These are phyloP conservation scores for Drosophila diplacantha DNA, from an alignment of 2,888 invertebrate genomes.

Conservation along the genomic window DNA sequence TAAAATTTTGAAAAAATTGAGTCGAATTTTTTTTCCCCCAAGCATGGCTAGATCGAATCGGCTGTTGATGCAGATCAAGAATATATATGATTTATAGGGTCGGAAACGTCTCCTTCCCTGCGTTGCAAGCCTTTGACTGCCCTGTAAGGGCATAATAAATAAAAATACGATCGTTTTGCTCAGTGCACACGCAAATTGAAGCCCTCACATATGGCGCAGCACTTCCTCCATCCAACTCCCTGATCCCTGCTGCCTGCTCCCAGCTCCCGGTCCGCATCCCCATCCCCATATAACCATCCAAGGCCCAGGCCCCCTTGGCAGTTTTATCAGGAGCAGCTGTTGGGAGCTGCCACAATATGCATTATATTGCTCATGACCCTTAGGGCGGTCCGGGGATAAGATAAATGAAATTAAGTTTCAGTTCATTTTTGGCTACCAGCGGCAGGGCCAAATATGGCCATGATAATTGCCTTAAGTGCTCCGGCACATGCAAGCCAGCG, in stretches of 20 bases:
- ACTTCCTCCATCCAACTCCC: constrained; percentile 14
- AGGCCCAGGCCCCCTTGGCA: constrained; percentile 10
- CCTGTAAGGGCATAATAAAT: too few species aligned
- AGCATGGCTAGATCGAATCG: too few species aligned
- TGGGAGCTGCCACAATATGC: constrained; percentile 35
- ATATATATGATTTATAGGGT: too few species aligned
- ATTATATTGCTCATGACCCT: constrained; percentile 56
- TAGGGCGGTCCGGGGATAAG: constrained; percentile 57
- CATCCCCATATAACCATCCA: constrained; percentile 4
- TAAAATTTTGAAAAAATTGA: too few species aligned
- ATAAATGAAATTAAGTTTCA: constrained; percentile 66
- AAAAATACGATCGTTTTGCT: not conserved
- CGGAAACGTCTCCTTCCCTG: too few species aligned
- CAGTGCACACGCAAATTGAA: constrained; percentile 31
- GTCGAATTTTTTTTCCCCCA: too few species aligned
- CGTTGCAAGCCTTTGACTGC: too few species aligned
- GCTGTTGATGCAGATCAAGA: too few species aligned
- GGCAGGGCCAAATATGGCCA: constrained; percentile 37
- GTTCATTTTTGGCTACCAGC: constrained; percentile 42
- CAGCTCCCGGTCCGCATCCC: not conserved
- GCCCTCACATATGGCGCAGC: constrained; percentile 22
- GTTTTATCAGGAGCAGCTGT: constrained; percentile 46
- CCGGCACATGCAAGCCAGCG: constrained; percentile 26
- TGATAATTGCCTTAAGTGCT: constrained; percentile 70
- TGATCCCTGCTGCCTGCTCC: not conserved